These are phyloP conservation scores for Epirrita christyi DNA, from an alignment of 2,888 invertebrate species.

Conservation along the genomic window DNA sequence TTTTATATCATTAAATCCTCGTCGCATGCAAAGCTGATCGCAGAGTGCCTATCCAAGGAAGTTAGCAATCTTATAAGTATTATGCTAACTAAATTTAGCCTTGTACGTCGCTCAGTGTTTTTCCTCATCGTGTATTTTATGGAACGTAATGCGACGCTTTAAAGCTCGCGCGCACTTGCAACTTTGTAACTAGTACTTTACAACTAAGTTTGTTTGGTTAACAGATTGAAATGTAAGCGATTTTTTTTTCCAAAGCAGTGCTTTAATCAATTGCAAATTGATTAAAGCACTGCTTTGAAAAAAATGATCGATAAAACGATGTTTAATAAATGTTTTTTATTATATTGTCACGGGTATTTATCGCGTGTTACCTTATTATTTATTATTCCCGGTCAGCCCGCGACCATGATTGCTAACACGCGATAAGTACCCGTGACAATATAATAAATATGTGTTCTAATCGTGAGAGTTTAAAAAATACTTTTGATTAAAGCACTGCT, in stretches of 20 bases:
- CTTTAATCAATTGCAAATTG: too few relatives aligned
- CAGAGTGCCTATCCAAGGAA: constrained; percentile 44
- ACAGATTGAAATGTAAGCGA: not conserved
- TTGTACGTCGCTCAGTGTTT: constrained; percentile 29
- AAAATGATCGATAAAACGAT: not conserved
- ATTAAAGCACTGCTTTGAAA: not conserved
- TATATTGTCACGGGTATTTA: too few relatives aligned
- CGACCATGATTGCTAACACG: too few relatives aligned
- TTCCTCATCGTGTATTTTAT: constrained; percentile 49
- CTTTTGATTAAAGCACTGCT: too few relatives aligned
- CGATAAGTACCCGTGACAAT: too few relatives aligned
- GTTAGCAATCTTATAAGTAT: constrained; percentile 52
- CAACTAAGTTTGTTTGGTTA: not conserved
- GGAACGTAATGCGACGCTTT: constrained; percentile 40
- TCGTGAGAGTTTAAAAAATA: too few relatives aligned
- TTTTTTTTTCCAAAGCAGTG: too few relatives aligned
- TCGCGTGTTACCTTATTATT: too few relatives aligned
- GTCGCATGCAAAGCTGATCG: constrained; percentile 36
- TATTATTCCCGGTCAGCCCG: too few relatives aligned
- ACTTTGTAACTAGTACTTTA: constrained; percentile 4
- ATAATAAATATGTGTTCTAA: too few relatives aligned
- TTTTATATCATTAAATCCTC: constrained; percentile 28
- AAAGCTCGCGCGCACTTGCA: constrained; percentile 15
- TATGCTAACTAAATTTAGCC: constrained; percentile 50
- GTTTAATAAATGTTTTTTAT: too few relatives aligned